These are phyloP conservation scores for Falcunculus frontatus DNA, from an alignment of 2,113 vertebrate genomes.

Conservation along the genomic window DNA sequence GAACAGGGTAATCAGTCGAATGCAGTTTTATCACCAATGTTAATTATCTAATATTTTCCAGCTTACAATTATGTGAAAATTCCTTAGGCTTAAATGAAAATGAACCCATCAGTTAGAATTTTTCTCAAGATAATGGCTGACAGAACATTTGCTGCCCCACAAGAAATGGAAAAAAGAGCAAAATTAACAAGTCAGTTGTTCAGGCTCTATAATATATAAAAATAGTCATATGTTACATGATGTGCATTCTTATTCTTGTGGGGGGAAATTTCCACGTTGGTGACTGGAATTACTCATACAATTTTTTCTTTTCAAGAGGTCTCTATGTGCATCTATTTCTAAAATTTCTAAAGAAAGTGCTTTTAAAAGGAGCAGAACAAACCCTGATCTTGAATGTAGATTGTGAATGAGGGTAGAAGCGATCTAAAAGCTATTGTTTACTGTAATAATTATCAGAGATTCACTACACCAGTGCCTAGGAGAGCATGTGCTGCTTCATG, in stretches of 20 bases:
- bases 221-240: background rate
- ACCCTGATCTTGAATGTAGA: background rate
- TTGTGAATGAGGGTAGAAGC: background rate
- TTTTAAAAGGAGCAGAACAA: background rate
- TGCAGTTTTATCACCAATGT: constrained; percentile 52
- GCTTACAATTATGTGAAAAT: constrained; percentile 50
- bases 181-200: constrained; percentile 35
- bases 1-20: constrained; percentile 55
- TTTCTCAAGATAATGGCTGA: constrained; percentile 53
- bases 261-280: background rate
- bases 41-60: constrained; percentile 68
- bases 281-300: background rate
- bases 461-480: background rate
- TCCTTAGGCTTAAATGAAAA: constrained; percentile 57
- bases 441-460: background rate
- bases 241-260: background rate
- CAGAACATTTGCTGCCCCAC: constrained; percentile 12
- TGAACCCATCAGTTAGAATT: constrained; percentile 53
- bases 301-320: background rate
- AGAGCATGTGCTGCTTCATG: background rate
- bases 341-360: background rate
- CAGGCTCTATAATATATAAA: background rate
- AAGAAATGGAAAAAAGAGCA: constrained; percentile 7
- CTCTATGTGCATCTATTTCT: background rate
- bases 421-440: background rate